Evolutionary conservation across 2,888 invertebrate genomes (phyloP), one percentile per base, ranked within the genome.

Genomic region (Cephalotes varians): DNA sequence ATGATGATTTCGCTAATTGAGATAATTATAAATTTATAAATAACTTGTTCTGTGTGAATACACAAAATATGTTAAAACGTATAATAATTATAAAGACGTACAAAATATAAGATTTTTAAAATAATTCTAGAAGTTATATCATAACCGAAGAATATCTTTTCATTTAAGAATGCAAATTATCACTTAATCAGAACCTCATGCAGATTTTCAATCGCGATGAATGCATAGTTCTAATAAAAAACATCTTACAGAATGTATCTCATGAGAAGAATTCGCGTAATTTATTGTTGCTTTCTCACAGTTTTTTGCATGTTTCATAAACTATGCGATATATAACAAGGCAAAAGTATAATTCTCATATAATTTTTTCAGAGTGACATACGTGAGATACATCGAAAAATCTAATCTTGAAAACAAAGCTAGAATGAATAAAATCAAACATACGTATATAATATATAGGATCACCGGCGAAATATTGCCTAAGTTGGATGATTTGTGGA

Each of bases 391-490:
- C 25, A 47, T 34, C 25, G 12, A 44, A 31, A 69, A 60, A 58
- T 12, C 15, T 21, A 58, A 10, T 21, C 34, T 25, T 28, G 21
- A 18, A 73, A 67, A 71, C 62, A 54, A 34, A 69, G 40, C 1
- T 64, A 44, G 71, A 28, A 67, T 10, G 65, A 81, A 82, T 44
- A 34, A 76, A 82, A 49, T 83, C 54, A 54, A 74, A 83, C 62
- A 15, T 69, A 65, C 69, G 12, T 73, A 71, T 12, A 56, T 6
- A 54, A 62, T 54, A 49, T n/a, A 51, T 56, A 58, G 62, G n/a
- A 80, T 28, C 28, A 37, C 44, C 25, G 44, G 40, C 34, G 31
- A 64, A 80, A 74, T 81, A 76, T 49, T 18, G 18, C 10, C 54
- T 47, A 25, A 37, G 56, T 37, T 37, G 37, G 25, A 15, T 51